Evolutionary conservation across 2,797 vertebrate genomes (phyloP).

Genomic region (Syndactyla subalaris): DNA sequence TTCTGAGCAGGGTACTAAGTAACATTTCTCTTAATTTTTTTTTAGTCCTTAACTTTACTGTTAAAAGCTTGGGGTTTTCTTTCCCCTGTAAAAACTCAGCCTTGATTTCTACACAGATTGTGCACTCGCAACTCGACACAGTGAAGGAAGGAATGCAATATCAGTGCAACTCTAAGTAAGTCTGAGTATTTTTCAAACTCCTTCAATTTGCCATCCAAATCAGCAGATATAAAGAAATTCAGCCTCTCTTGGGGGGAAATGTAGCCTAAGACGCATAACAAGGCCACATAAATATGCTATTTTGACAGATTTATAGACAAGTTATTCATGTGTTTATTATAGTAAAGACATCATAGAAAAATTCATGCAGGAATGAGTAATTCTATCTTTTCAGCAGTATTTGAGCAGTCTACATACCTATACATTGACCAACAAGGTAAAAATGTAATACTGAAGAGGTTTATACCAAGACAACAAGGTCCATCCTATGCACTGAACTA

Average conservation of each 20-base stretch:
- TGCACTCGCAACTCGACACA: background rate
- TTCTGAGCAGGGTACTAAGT: background rate
- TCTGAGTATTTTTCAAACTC: background rate
- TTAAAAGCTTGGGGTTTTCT: background rate
- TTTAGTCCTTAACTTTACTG: background rate
- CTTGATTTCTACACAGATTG: background rate
- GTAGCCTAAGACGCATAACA: background rate
- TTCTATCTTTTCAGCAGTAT: background rate
- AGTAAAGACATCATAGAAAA: background rate
- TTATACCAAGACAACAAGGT: background rate
- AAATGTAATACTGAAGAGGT: background rate
- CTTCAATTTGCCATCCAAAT: background rate
- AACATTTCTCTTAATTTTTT: background rate
- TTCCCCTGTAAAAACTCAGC: background rate
- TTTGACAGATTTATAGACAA: background rate
- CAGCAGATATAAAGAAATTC: background rate
- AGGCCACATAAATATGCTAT: background rate
- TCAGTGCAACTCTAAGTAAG: background rate
- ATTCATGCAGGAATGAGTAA: background rate
- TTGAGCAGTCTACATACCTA: background rate
- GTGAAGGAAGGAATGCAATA: background rate
- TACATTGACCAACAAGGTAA: background rate
- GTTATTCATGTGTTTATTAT: background rate
- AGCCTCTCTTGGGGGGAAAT: background rate
- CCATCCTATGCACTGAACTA: background rate